Evolutionary conservation across 35 echinoderm and acorn worm genomes (phyloP), one percentile per base, ranked within the genome.

Genomic region (Ptychodera flava): DNA sequence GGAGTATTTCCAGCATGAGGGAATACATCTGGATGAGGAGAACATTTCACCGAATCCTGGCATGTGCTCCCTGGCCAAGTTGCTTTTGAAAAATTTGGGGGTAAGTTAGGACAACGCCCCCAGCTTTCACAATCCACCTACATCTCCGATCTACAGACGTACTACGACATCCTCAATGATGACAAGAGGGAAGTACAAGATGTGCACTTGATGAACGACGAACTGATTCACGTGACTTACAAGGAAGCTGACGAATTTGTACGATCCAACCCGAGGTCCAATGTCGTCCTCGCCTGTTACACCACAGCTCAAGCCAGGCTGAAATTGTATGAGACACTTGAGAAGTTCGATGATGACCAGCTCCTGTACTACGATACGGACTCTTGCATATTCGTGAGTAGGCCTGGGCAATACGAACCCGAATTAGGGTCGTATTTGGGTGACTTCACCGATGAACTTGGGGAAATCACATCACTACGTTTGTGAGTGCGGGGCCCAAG

Each of bases 251-350:
- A 22, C 6, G 45, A 64, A 6, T 64, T 64, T 22, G 22, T 64
- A 12, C 6, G 22, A 64, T 6, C 64, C 28, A 33, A 33, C 16
- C 1, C 6, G 45, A 64, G 80, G 12, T 89, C 91, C 16, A 90
- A 96, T 87, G 91, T 92, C 0, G 88, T 96, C 16, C 76, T 96
- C 16, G 94, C 94, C 1, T 85, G 87, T 1, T 96, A 90, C 82
- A 93, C 87, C 6, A 96, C 94, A 1, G 81, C 78, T 83, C 79
- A 87, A 22, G 93, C 94, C 28, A 79, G 94, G 33, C 81, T 97
- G n/a, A 84, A 83, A 38, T 86, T 93, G 1, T 97, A 94, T 31
- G 45, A 77, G 27, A 45, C 45, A 12, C 45, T 91, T 15, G 30
- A 91, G 0, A 77, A 94, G 22, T 22, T 64, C 6, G 45, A 64